Percentiles rank a stretch among this genome's conserved stretches.
These are phyloP conservation scores for Oscheius sp. DNA, from an alignment of 2,888 invertebrate species.

Conservation along the genomic window DNA sequence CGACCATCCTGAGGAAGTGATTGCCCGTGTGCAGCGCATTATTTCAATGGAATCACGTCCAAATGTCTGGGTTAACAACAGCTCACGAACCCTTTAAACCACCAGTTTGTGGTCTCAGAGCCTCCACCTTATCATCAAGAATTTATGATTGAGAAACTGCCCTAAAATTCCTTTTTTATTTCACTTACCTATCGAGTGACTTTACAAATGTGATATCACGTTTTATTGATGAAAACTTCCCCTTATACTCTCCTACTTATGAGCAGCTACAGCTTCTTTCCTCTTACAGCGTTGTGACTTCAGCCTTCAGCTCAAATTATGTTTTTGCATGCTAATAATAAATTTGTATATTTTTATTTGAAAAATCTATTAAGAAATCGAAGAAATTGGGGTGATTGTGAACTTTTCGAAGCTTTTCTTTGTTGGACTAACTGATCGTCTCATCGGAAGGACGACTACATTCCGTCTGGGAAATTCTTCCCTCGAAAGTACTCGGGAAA, in stretches of 20 bases:
- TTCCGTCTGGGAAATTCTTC: no score
- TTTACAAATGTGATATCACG: constrained; percentile 27
- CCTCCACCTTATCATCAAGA: background rate
- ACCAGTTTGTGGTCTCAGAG: background rate
- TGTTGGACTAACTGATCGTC: no score
- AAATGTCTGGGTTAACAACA: constrained; percentile 88
- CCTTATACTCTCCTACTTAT: constrained; percentile 34
- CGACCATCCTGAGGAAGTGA: constrained; percentile 96
- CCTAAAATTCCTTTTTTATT: background rate
- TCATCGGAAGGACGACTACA: no score
- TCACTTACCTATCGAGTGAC: constrained; percentile 29
- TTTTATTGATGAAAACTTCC: constrained; percentile 9
- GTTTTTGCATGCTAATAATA: constrained; percentile 18
- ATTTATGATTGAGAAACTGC: background rate
- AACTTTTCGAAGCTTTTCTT: background rate
- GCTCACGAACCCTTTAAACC: constrained; percentile 27
- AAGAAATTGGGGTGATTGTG: background rate
- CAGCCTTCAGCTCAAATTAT: constrained; percentile 5
- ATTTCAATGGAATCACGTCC: constrained; percentile 94
- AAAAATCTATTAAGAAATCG: background rate
- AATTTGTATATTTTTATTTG: background rate
- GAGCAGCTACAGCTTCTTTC: background rate
- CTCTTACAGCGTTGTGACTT: constrained; percentile 21
- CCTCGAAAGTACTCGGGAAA: no score
- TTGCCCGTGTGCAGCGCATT: constrained; percentile 90